Evolutionary conservation across 2,888 invertebrate species (phyloP).

Genomic region (Stenolophus ochropezus): DNA sequence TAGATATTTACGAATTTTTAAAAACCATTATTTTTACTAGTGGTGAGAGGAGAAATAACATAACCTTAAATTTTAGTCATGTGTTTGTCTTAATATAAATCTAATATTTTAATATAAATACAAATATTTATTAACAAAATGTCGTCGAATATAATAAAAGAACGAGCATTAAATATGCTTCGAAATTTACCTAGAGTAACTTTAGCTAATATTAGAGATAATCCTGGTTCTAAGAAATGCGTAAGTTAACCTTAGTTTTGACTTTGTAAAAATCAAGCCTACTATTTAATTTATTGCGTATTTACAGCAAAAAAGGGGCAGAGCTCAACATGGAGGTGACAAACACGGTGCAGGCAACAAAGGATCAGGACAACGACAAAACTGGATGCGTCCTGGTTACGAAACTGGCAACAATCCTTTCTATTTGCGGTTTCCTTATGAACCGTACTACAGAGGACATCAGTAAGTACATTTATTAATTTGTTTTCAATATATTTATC

Average conservation of each 20-base stretch:
- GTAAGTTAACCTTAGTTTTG: slow-evolving; percentile 76
- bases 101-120: not conserved
- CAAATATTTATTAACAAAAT: slow-evolving; percentile 11
- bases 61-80: not conserved
- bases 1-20: too few species aligned
- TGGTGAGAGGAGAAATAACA: not conserved
- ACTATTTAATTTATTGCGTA: too few species aligned
- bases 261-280: too few species aligned
- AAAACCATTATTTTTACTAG: too few species aligned
- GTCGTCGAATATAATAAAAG: slow-evolving; percentile 77
- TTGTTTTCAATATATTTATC: not conserved
- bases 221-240: slow-evolving; percentile 80
- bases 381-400: slow-evolving; percentile 90
- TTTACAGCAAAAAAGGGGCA: slow-evolving; percentile 78
- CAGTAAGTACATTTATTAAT: slow-evolving; percentile 80
- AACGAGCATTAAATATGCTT: slow-evolving; percentile 85
- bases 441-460: slow-evolving; percentile 92
- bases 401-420: slow-evolving; percentile 94
- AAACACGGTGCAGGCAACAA: slow-evolving; percentile 91
- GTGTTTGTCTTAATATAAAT: not conserved
- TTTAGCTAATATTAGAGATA: slow-evolving; percentile 83
- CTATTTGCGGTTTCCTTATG: slow-evolving; percentile 87
- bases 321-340: slow-evolving; percentile 90
- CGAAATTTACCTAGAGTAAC: slow-evolving; percentile 85
- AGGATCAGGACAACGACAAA: slow-evolving; percentile 88